Evolutionary conservation across 2,797 vertebrate genomes (phyloP).

Genomic region (Rhynchotus rufescens): DNA sequence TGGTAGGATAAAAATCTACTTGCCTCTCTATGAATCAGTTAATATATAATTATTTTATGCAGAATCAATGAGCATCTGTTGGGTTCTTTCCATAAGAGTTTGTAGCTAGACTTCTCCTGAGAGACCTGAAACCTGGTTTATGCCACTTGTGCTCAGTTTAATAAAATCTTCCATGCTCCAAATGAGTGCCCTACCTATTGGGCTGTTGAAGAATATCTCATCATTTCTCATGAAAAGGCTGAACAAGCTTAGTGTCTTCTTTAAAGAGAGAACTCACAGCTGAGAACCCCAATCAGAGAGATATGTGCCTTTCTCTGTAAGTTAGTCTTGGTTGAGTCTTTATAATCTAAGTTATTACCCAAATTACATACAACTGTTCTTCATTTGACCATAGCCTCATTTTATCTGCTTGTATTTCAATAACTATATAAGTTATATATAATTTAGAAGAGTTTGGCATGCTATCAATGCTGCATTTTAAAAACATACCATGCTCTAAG

Average conservation of each 20-base stretch:
- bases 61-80: neutral
- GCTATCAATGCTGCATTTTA: neutral
- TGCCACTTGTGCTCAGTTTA: neutral
- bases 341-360: neutral
- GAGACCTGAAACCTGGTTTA: neutral
- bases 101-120: neutral
- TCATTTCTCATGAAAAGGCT: neutral
- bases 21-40: neutral
- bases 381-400: neutral
- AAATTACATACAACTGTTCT: neutral
- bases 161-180: neutral
- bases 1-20: neutral
- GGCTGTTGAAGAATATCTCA: neutral
- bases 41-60: neutral
- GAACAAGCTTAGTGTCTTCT: neutral
- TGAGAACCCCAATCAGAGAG: neutral
- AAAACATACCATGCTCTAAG: constrained; percentile 2
- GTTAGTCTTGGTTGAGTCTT: neutral
- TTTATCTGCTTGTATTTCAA: constrained; percentile 1
- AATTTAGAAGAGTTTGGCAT: neutral
- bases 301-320: neutral
- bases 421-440: neutral
- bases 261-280: constrained; percentile 4
- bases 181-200: neutral
- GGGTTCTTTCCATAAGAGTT: neutral